Percentiles rank a stretch among this genome's conserved stretches.
These are phyloP conservation scores for Drosophila funebris DNA, from an alignment of 1,140 invertebrate genomes.

Conservation along the genomic window DNA sequence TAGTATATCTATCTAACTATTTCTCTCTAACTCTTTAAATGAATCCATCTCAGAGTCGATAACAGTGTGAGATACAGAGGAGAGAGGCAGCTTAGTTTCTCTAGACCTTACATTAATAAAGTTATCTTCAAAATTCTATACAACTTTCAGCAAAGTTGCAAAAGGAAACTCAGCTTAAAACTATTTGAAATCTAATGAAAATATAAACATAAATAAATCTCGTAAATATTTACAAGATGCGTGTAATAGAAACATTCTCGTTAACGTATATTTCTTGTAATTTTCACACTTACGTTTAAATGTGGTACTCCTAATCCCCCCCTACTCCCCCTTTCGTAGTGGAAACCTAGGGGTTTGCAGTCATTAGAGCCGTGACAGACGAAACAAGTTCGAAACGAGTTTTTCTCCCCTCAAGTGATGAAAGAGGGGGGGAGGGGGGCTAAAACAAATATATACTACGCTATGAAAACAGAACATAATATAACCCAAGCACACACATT, in stretches of 20 bases:
- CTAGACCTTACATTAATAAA: too few relatives aligned
- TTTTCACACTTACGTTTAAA: constrained; percentile 4
- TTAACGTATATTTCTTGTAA: constrained; percentile 12
- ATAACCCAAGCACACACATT: background rate
- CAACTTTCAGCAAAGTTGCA: too few relatives aligned
- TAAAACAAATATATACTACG: constrained; percentile 44
- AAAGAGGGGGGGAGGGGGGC: background rate
- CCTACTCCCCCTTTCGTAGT: background rate
- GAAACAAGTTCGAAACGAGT: constrained; percentile 42
- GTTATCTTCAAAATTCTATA: too few relatives aligned
- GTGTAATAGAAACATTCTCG: constrained; percentile 4
- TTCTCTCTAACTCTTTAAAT: too few relatives aligned
- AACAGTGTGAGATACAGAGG: too few relatives aligned
- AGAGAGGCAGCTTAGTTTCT: too few relatives aligned
- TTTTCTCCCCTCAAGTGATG: background rate
- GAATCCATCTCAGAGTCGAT: too few relatives aligned
- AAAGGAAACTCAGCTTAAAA: background rate
- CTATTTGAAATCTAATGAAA: background rate
- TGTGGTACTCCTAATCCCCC: background rate
- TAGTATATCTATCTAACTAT: too few relatives aligned
- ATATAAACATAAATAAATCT: background rate
- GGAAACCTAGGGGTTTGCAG: constrained; percentile 2
- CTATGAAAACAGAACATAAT: constrained; percentile 19
- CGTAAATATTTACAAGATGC: constrained; percentile 1
- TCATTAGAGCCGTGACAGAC: constrained; percentile 68